Percentiles rank a stretch among this genome's conserved stretches.
Conservation (phyloP, 1,140 invertebrate species). For the Penaeus vannamei region DNA sequence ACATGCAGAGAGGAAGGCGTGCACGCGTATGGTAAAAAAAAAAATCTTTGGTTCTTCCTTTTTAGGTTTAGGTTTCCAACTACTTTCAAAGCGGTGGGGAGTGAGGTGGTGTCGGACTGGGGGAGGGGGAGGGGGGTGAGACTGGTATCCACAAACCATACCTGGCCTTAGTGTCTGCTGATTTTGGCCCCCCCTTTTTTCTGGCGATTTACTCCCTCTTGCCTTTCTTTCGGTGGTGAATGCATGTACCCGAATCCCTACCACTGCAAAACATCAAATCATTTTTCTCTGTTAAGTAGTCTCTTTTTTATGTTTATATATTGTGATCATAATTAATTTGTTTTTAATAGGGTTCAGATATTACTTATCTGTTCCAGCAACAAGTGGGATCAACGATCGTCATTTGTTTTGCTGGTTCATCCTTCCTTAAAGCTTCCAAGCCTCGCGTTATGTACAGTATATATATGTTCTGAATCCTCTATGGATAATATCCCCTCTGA, state of each 20-base stretch:
- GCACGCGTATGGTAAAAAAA: neutral
- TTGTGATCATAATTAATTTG: neutral
- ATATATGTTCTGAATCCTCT: no score
- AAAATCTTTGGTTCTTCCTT: no score
- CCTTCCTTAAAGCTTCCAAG: no score
- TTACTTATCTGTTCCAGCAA: no score
- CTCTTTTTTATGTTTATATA: neutral
- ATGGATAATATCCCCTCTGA: no score
- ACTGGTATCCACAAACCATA: slow-evolving; percentile 55
- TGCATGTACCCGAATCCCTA: slow-evolving; percentile 56
- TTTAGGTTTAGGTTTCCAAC: no score
- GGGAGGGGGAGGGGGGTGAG: neutral
- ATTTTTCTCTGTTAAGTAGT: slow-evolving; percentile 22
- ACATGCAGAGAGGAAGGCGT: neutral
- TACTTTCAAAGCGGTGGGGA: no score
- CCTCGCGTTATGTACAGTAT: no score
- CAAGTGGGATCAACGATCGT: neutral
- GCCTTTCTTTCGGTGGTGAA: slow-evolving; percentile 62
- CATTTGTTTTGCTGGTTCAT: slow-evolving; percentile 24
- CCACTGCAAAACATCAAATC: slow-evolving; percentile 51
- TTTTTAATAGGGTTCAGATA: neutral
- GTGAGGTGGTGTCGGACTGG: neutral
- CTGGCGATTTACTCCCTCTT: slow-evolving; percentile 44
- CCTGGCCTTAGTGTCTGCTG: slow-evolving; percentile 47
- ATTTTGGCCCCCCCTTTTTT: slow-evolving; percentile 22